Percentiles rank a stretch among this genome's conserved stretches.
phyloP scores from a whole-genome alignment of 2,797 vertebrate genomes.

The Spondyliosoma cantharus region DNA sequence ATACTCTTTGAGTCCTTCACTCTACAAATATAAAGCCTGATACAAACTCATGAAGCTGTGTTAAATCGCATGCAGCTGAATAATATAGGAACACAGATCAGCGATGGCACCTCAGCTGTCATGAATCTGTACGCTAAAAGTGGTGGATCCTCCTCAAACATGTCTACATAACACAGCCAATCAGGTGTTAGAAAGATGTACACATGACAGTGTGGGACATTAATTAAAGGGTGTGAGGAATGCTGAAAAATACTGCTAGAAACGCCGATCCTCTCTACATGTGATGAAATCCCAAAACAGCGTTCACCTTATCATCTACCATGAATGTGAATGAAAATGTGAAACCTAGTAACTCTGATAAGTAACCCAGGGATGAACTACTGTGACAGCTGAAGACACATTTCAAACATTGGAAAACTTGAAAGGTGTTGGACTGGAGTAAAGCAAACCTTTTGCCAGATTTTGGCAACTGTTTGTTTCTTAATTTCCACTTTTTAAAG shows the following conservation, averaged over 20 bases:
- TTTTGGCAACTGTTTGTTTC: constrained; percentile 12
- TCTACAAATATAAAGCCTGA: constrained; percentile 11
- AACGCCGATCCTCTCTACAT: constrained; percentile 40
- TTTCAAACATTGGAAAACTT: constrained; percentile 71
- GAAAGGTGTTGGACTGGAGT: constrained; percentile 64
- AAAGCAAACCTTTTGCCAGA: constrained; percentile 77
- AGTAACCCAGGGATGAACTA: constrained; percentile 43
- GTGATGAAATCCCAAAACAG: constrained; percentile 35
- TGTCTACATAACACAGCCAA: constrained; percentile 39
- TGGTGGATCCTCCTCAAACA: constrained; percentile 24
- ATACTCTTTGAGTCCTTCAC: background rate
- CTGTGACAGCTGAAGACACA: constrained; percentile 85
- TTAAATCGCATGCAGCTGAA: constrained; percentile 50
- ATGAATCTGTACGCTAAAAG: constrained; percentile 31
- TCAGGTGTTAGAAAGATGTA: constrained; percentile 37
- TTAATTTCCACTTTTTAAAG: constrained; percentile 4
- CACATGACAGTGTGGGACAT: constrained; percentile 9
- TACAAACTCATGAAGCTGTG: background rate
- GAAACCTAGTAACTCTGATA: constrained; percentile 13
- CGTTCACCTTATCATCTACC: background rate
- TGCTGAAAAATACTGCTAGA: constrained; percentile 12
- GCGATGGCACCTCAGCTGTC: constrained; percentile 32
- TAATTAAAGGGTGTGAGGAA: constrained; percentile 59
- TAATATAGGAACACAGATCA: constrained; percentile 38
- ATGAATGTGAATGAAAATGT: constrained; percentile 47